Percentiles rank a stretch among this genome's conserved stretches.
These are phyloP conservation scores for Typhlichthys eigenmanni DNA, from an alignment of 2,797 vertebrate genomes.

Conservation along the genomic window DNA sequence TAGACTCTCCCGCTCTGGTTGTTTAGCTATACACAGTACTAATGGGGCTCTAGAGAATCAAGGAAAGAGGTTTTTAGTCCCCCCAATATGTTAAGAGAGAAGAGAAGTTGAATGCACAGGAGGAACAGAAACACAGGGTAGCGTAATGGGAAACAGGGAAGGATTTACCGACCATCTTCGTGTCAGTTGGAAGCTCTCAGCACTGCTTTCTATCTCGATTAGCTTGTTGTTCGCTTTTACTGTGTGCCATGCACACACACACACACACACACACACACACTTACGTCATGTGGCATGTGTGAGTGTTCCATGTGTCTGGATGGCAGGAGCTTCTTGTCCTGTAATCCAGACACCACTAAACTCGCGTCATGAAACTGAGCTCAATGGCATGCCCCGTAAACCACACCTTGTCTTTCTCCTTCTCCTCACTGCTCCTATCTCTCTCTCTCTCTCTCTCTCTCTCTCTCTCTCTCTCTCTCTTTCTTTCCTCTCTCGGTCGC, in stretches of 20 bases:
- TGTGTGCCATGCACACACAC: not conserved
- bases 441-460: conserved; percentile 12
- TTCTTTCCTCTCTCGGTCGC: conserved; percentile 14
- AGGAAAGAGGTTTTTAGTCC: conserved; percentile 22
- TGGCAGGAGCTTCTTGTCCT: conserved; percentile 33
- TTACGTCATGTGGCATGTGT: conserved; percentile 17
- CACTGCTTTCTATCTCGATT: too few relatives aligned
- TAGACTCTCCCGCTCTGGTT: conserved; percentile 1
- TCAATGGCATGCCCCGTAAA: conserved; percentile 57
- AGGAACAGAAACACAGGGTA: conserved; percentile 30
- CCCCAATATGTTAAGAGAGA: not conserved
- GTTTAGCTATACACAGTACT: not conserved
- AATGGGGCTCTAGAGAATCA: conserved; percentile 14
- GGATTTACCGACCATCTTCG: conserved; percentile 21
- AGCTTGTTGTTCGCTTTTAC: conserved; percentile 20
- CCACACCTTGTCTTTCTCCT: conserved; percentile 33
- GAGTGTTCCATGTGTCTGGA: conserved; percentile 54
- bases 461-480: not conserved
- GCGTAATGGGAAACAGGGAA: conserved; percentile 49
- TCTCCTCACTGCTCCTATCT: conserved; percentile 7
- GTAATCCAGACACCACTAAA: conserved; percentile 59
- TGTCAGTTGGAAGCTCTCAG: too few relatives aligned
- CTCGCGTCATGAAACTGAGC: conserved; percentile 35
- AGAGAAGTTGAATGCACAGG: conserved; percentile 36
- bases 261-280: conserved; percentile 22